These are phyloP conservation scores for Equus quagga DNA, from an alignment of 2,113 vertebrate genomes.

Conservation along the genomic window DNA sequence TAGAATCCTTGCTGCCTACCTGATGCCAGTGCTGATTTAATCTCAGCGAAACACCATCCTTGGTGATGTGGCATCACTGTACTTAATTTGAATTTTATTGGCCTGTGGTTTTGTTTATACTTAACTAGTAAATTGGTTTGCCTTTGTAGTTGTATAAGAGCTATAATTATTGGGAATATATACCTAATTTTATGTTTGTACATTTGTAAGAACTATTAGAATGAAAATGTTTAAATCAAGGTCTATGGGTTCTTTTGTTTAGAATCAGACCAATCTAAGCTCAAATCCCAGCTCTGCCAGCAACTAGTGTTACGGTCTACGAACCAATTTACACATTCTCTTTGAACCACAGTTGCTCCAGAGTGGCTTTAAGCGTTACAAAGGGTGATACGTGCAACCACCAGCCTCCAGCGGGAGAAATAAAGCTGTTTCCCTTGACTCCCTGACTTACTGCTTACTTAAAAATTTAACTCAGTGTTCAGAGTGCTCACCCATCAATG, in stretches of 20 bases:
- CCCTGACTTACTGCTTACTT: not conserved
- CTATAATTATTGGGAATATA: constrained; percentile 22
- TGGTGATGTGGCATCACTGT: not conserved
- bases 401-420: not conserved
- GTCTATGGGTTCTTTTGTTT: not conserved
- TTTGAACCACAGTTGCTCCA: not conserved
- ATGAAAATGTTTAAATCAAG: constrained; percentile 38
- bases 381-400: not conserved
- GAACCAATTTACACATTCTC: not conserved
- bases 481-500: not conserved
- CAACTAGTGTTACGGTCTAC: not conserved
- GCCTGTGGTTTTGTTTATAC: not conserved
- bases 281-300: not conserved
- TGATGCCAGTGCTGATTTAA: not conserved
- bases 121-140: not conserved
- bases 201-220: constrained; percentile 33
- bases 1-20: not conserved
- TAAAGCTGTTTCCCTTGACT: not conserved
- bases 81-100: constrained; percentile 28
- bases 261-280: not conserved
- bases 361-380: not conserved
- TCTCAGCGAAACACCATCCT: not conserved
- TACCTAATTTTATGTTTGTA: not conserved
- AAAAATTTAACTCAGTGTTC: not conserved
- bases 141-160: not conserved